phyloP scores from a whole-genome alignment of 2,113 vertebrate species.

The Tragelaphus scriptus region DNA sequence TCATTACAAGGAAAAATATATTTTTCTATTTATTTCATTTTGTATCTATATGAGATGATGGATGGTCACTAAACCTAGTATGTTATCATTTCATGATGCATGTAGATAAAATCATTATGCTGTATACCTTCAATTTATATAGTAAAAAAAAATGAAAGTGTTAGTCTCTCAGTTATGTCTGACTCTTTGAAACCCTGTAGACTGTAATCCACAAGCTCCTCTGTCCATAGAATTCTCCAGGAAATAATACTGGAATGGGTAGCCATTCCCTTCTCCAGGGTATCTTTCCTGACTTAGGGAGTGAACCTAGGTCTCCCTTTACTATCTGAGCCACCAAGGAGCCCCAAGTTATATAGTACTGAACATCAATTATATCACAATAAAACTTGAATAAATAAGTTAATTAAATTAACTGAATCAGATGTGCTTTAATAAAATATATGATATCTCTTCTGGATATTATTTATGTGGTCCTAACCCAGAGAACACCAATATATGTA shows the following conservation, averaged over 20 bases:
- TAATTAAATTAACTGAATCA: slow-evolving; percentile 1
- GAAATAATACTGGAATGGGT: not conserved
- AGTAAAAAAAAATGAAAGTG: not conserved
- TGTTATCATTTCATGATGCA: not conserved
- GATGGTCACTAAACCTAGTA: not conserved
- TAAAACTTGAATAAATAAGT: not conserved
- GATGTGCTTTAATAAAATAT: not conserved
- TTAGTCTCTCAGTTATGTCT: not conserved
- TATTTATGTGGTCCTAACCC: not conserved
- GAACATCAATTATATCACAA: not conserved
- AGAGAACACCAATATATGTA: not conserved
- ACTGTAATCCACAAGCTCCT: not conserved
- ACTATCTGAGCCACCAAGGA: not conserved
- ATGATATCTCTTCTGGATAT: not conserved
- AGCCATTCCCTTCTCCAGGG: not conserved
- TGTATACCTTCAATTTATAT: not conserved
- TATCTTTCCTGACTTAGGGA: not conserved
- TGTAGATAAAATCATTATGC: not conserved
- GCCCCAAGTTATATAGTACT: not conserved
- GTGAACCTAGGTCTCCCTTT: not conserved
- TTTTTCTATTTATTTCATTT: not conserved
- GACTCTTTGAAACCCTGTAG: not conserved
- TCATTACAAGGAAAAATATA: not conserved
- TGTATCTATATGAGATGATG: not conserved
- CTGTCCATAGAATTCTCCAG: not conserved